A percentile compares a stretch with the other conserved stretches of the same genome.
These are phyloP conservation scores for Aporophyla nigra DNA, from an alignment of 2,888 invertebrate genomes.

Conservation along the genomic window DNA sequence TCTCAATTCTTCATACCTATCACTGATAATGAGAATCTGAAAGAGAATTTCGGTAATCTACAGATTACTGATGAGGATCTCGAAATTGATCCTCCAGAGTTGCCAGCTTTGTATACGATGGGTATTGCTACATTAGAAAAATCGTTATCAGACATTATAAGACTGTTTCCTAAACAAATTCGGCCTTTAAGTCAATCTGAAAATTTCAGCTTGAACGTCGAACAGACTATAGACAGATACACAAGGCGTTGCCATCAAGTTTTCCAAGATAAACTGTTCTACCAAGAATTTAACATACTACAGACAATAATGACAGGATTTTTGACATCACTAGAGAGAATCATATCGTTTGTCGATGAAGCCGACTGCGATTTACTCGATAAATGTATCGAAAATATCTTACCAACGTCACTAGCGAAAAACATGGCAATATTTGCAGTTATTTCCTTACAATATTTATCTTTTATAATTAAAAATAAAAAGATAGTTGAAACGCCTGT, in stretches of 20 bases:
- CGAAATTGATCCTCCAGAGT: conserved; percentile 81
- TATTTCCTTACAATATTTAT: conserved; percentile 87
- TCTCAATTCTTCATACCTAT: conserved; percentile 89
- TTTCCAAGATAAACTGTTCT: conserved; percentile 88
- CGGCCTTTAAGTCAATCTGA: conserved; percentile 88
- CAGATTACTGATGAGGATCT: conserved; percentile 83
- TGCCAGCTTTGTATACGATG: conserved; percentile 81
- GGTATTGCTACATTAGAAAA: conserved; percentile 82
- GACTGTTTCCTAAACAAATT: conserved; percentile 87
- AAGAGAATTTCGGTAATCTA: conserved; percentile 84
- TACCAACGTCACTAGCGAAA: conserved; percentile 80
- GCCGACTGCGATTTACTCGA: conserved; percentile 86
- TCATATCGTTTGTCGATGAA: conserved; percentile 80
- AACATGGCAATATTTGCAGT: conserved; percentile 86
- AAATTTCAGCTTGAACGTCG: conserved; percentile 83
- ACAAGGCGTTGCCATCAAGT: conserved; percentile 88
- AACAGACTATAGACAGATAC: conserved; percentile 87
- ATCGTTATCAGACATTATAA: conserved; percentile 81
- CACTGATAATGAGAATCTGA: conserved; percentile 78
- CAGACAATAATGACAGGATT: conserved; percentile 84
- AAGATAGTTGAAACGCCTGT: conserved; percentile 87
- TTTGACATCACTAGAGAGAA: conserved; percentile 77
- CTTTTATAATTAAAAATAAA: conserved; percentile 88
- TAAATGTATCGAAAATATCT: conserved; percentile 83
- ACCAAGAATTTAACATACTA: conserved; percentile 84